Conservation (phyloP, 2,113 vertebrate species). For the Anarrhichthys ocellatus region DNA sequence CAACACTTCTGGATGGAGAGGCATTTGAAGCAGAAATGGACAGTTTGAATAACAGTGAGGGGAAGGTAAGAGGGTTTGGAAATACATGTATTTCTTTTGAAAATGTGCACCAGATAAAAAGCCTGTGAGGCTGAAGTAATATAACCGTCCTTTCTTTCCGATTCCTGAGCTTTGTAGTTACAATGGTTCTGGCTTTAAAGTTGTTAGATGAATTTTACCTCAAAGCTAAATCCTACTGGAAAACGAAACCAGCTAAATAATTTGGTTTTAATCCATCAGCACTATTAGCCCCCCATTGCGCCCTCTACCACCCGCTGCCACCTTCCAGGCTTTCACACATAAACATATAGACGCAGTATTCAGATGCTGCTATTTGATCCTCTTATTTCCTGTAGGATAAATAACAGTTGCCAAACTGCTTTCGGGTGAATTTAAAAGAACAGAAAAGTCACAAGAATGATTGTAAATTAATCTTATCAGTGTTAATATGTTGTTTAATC, state of each 20-base stretch:
- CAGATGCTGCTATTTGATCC: constrained; percentile 26
- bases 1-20: constrained; percentile 9
- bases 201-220: constrained; percentile 3
- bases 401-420: neutral
- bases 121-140: neutral
- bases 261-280: constrained; percentile 6
- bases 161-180: neutral
- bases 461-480: neutral
- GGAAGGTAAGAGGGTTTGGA: constrained; percentile 72
- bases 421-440: neutral
- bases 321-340: constrained; percentile 41
- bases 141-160: neutral
- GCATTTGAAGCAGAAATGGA: constrained; percentile 55
- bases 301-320: neutral
- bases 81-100: neutral
- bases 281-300: neutral
- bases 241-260: constrained; percentile 5
- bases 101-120: constrained; percentile 6
- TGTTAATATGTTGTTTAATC: neutral
- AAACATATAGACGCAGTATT: constrained; percentile 34
- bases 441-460: neutral
- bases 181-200: neutral
- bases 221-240: neutral
- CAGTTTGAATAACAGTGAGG: constrained; percentile 40
- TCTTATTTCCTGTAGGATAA: neutral